Evolutionary conservation across 1,140 invertebrate genomes (phyloP).

Genomic region (Bombus pascuorum): DNA sequence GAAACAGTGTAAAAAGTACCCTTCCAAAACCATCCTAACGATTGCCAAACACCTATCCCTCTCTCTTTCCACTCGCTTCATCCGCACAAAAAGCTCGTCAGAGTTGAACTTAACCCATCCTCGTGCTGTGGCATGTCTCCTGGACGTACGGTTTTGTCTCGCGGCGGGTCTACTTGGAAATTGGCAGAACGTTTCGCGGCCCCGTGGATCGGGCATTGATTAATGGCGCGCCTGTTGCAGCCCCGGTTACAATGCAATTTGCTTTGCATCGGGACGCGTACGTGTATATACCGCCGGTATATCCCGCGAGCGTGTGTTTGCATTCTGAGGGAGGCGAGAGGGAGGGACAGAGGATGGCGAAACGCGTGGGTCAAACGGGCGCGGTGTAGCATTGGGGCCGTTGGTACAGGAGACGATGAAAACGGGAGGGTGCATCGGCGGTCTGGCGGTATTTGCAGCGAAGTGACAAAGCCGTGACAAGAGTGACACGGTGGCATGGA

Average conservation of each 20-base stretch:
- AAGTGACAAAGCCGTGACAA: conserved; percentile 82
- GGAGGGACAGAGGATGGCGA: not conserved
- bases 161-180: conserved; percentile 70
- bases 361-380: not conserved
- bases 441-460: conserved; percentile 73
- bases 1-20: not conserved
- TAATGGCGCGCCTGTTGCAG: conserved; percentile 83
- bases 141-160: conserved; percentile 22
- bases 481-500: conserved; percentile 82
- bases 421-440: conserved; percentile 31
- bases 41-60: not conserved
- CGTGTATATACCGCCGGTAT: not conserved
- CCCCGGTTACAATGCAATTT: conserved; percentile 82
- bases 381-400: not conserved
- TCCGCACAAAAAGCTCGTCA: not conserved
- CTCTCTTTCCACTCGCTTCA: not conserved
- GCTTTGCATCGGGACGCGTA: conserved; percentile 66
- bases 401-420: conserved; percentile 23
- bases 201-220: conserved; percentile 80
- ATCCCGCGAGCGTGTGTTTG: conserved; percentile 43
- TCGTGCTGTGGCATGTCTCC: not conserved
- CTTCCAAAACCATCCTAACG: not conserved
- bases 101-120: not conserved
- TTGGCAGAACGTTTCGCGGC: conserved; percentile 76
- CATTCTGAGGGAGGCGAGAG: not conserved